These are phyloP conservation scores for Corydoras sp. DNA, from an alignment of 2,113 vertebrate species.

Conservation along the genomic window DNA sequence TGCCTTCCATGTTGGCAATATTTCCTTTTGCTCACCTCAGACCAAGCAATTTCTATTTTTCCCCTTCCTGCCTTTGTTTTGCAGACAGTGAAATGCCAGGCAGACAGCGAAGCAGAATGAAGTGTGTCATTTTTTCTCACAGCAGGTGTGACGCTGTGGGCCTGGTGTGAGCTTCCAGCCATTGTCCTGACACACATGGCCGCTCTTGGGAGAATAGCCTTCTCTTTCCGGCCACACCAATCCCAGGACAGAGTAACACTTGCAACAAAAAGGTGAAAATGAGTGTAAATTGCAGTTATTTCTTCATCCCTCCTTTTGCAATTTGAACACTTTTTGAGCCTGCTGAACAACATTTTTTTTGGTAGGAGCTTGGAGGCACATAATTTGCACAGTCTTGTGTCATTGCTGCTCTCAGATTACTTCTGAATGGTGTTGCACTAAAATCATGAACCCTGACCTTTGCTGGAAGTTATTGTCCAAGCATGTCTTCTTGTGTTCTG, in stretches of 20 bases:
- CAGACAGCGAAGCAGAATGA: constrained; percentile 62
- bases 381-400: constrained; percentile 42
- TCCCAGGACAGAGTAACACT: constrained; percentile 67
- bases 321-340: constrained; percentile 57
- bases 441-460: constrained; percentile 36
- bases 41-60: constrained; percentile 46
- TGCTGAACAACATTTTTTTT: constrained; percentile 44
- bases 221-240: constrained; percentile 51
- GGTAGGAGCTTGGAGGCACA: constrained; percentile 35
- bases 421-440: constrained; percentile 40
- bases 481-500: neutral
- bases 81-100: constrained; percentile 67
- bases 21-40: constrained; percentile 44
- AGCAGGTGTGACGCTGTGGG: constrained; percentile 62
- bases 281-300: constrained; percentile 75
- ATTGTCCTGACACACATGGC: constrained; percentile 62
- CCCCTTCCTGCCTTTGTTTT: constrained; percentile 57
- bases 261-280: constrained; percentile 75
- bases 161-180: constrained; percentile 60
- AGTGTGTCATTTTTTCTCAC: constrained; percentile 72
- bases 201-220: constrained; percentile 45
- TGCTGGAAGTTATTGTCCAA: constrained; percentile 30
- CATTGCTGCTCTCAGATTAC: constrained; percentile 36
- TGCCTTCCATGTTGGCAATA: constrained; percentile 44
- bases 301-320: constrained; percentile 56